Base-by-base conservation (phyloP, 2,888 invertebrate species). In the Ormyrus labotus region DNA sequence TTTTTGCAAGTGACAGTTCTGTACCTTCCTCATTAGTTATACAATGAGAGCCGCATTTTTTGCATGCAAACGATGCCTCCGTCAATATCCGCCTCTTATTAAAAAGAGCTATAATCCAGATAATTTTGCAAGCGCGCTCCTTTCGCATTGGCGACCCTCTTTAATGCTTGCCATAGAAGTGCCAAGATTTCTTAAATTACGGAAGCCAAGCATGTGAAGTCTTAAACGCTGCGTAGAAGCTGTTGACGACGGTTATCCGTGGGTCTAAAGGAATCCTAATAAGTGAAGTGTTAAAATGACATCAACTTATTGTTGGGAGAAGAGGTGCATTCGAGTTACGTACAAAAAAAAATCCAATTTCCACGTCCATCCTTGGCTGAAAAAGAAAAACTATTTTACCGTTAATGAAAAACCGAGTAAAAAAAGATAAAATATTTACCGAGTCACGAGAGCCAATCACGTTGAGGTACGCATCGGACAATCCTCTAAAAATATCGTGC, bases 31-130 rank as follows among this genome's bases (percentile, higher is more conserved):
- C 64, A 72, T 79, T 69, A 69, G 73, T 34, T 79, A 79, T 69
- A 79, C 73, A 79, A 79, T 64, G 69, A 79, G 69, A 79, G 58
- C 65, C 48, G 74, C 67, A 74, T 64, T 69, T 76, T 50, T 58
- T 51, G 73, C 72, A 76, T 72, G 67, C 63, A 53, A 64, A 73
- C 65, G 7, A 63, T 34, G 45, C 69, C 19, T 53, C 63, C 8
- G 57, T 69, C 50, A 69, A 79, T 69, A 69, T 55, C 11, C 19
- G 7, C 10, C n/a, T 60, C 11, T 6, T 1, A 63, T 7, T 68
- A 53, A 45, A 45, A 0, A 6, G 11, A 53, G 10, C 9, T 53
- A 2, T 19, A 19, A 10, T 57, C n/a, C 57, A 6, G 10, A 19
- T 1, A 60, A 8, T 60, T 11, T 13, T 19, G 10, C 10, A 58